A percentile compares a stretch with the other conserved stretches of the same genome.
Conservation (phyloP, 2,113 vertebrate species). For the Prunella himalayana region DNA sequence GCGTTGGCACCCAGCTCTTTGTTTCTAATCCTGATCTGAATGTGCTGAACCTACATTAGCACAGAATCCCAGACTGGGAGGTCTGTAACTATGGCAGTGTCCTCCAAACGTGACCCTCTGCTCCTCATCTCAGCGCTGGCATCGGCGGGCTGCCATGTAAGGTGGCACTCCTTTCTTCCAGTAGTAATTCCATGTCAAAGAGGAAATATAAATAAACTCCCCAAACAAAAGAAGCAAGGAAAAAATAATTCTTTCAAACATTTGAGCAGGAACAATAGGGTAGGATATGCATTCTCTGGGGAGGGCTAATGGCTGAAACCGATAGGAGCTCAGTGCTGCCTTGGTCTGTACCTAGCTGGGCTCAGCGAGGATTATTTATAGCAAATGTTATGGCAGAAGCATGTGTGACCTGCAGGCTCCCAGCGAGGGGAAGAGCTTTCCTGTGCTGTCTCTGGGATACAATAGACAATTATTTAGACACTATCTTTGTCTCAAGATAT, state of each 20-base stretch:
- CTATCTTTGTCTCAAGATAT: conserved; percentile 30
- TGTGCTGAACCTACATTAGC: background rate
- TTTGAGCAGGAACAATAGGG: conserved; percentile 64
- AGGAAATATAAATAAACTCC: conserved; percentile 60
- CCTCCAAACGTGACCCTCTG: background rate
- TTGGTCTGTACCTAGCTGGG: background rate
- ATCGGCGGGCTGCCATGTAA: background rate
- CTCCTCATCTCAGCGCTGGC: background rate
- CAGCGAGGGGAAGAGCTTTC: conserved; percentile 42
- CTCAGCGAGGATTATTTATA: conserved; percentile 35
- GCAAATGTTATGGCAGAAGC: conserved; percentile 48
- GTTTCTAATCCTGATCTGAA: background rate
- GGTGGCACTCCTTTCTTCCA: background rate
- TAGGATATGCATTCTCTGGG: conserved; percentile 51
- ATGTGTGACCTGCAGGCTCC: conserved; percentile 51
- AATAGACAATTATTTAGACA: conserved; percentile 44
- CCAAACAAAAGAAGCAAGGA: conserved; percentile 59
- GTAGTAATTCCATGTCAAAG: conserved; percentile 38
- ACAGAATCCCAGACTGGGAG: background rate
- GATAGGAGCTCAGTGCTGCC: background rate
- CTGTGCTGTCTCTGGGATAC: conserved; percentile 61
- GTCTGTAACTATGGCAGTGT: background rate
- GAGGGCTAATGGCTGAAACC: conserved; percentile 32
- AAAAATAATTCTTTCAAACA: conserved; percentile 69
- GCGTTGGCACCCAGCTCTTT: background rate